These are phyloP conservation scores for Hoplostethus mediterraneus DNA, from an alignment of 2,797 vertebrate genomes.

Conservation along the genomic window DNA sequence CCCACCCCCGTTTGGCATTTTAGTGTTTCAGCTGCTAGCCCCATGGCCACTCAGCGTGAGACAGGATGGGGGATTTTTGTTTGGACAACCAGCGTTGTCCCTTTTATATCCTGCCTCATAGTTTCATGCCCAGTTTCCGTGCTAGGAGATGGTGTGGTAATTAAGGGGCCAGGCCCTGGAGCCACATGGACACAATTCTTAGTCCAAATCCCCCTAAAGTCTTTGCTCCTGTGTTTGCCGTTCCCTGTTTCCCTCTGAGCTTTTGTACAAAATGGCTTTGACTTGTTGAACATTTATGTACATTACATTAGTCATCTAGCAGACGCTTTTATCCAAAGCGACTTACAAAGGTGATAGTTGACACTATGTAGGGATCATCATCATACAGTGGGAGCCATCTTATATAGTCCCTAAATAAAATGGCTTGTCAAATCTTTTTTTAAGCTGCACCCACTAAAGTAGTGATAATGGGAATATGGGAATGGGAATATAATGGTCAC, in stretches of 20 bases:
- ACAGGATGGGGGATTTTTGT: slow-evolving; percentile 45
- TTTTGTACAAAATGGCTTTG: background rate
- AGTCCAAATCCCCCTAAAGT: background rate
- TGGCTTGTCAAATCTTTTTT: background rate
- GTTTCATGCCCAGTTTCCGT: slow-evolving; percentile 14
- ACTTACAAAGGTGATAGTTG: no score
- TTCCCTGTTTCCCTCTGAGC: background rate
- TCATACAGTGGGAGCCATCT: background rate
- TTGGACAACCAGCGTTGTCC: slow-evolving; percentile 8
- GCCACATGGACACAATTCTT: background rate
- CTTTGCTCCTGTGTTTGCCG: background rate
- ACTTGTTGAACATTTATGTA: no score
- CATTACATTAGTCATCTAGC: no score
- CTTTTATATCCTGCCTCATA: slow-evolving; percentile 8
- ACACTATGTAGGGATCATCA: no score
- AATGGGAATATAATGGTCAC: no score
- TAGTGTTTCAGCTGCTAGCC: slow-evolving; percentile 71
- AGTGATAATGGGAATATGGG: no score
- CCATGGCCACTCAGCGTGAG: slow-evolving; percentile 40
- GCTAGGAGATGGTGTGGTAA: background rate
- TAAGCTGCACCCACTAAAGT: no score
- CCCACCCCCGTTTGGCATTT: slow-evolving; percentile 65
- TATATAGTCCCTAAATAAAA: background rate
- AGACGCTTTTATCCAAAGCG: no score
- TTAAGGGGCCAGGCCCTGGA: background rate